Evolutionary conservation across 30 jellyfish, hydroid and myxozoan genomes (phyloP), one percentile per base, ranked within the genome.

Genomic region (Catostylus mosaicus): DNA sequence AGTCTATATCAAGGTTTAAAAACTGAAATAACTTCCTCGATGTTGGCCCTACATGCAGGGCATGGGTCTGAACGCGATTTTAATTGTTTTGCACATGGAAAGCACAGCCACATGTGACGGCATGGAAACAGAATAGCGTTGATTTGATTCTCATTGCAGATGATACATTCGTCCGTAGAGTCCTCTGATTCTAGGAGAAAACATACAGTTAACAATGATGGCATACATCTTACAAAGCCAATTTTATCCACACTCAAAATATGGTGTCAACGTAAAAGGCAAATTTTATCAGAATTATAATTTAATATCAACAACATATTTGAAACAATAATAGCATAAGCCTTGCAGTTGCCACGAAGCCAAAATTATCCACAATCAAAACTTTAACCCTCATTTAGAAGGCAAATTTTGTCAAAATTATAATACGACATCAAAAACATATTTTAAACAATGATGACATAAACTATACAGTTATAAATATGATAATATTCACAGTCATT

Each of bases 61-160:
- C 96, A 86, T 0, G 86, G 83, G 31, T 86, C 34, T 38, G 63
- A 47, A 1, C 47, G 75, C 1, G 64, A 50, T 54, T 75, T 76
- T 38, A 86, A 67, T 27, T 30, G 34, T 24, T 46, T 24, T 45
- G 90, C 96, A 30, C 96, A 86, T 14, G 59, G 67, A 23, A 51
- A 33, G 62, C 96, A 86, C 16, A 86, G 89, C 96, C 96, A 86
- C 96, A 86, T 76, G 54, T 86, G 96, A 2, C 90, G 86, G 57
- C 96, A 86, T 43, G 96, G 96, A 19, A 86, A 32, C 32, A 86
- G 51, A 8, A 86, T 77, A 23, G 87, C 75, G 46, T 86, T 75
- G 75, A 75, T 75, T 24, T 31, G 30, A 52, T 59, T 59, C 50
- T 86, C 96, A 73, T 86, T 76, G 86, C 96, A 86, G 26, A 86